These are phyloP conservation scores for Rambutsinella grinnellia DNA, from an alignment of 2,888 invertebrate genomes.

Conservation along the genomic window DNA sequence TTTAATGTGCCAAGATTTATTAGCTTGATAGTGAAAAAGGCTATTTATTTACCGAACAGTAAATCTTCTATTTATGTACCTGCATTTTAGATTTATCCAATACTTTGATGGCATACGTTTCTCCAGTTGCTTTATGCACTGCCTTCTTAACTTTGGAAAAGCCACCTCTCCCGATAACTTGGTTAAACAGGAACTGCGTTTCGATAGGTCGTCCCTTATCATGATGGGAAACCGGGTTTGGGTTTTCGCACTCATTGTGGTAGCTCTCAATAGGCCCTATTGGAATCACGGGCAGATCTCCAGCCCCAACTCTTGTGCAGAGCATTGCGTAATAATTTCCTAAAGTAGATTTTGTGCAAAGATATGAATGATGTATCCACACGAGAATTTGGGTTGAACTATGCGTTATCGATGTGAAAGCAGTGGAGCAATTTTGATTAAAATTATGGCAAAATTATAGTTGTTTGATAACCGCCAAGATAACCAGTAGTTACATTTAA, in stretches of 20 bases:
- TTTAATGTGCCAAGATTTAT: too few species aligned
- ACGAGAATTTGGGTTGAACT: too few species aligned
- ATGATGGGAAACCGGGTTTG: neutral
- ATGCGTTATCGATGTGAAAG: too few species aligned
- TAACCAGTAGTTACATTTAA: constrained; percentile 89
- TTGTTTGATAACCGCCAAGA: too few species aligned
- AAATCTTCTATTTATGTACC: constrained; percentile 71
- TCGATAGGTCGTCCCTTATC: constrained; percentile 69
- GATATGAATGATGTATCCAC: too few species aligned
- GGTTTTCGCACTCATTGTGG: neutral
- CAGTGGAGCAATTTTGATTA: too few species aligned
- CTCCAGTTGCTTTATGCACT: constrained; percentile 80
- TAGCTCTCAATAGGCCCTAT: constrained; percentile 23
- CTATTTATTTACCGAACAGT: too few species aligned
- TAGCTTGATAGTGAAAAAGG: too few species aligned
- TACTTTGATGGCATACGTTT: constrained; percentile 85
- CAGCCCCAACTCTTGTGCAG: neutral
- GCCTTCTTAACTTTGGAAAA: constrained; percentile 86
- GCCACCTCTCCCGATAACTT: constrained; percentile 81
- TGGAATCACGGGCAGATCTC: constrained; percentile 17
- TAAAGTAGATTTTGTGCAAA: too few species aligned
- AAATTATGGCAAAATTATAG: too few species aligned
- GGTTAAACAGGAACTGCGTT: constrained; percentile 77
- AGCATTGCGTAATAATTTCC: too few species aligned
- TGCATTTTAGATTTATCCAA: constrained; percentile 82